Percentiles rank a stretch among this genome's conserved stretches.
These are phyloP conservation scores for Muricea muricata DNA, from an alignment of 92 coral and sea anemone species.

Conservation along the genomic window DNA sequence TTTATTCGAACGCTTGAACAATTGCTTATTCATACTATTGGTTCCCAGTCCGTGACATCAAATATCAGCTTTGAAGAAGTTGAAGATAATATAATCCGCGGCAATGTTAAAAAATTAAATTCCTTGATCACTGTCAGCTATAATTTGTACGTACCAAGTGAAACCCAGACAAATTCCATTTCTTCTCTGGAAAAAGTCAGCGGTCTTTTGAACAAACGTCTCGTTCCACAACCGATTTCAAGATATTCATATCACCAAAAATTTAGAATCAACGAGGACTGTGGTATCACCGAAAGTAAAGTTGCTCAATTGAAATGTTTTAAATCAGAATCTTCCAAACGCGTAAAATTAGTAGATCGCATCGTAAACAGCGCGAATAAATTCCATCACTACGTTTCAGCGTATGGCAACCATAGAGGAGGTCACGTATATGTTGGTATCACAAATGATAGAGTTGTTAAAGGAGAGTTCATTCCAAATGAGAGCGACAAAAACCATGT, in stretches of 20 bases:
- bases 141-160: slow-evolving; percentile 47
- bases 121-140: background rate
- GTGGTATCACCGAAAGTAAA: background rate
- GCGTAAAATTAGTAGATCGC: slow-evolving; percentile 31
- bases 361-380: slow-evolving; percentile 23
- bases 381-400: slow-evolving; percentile 41
- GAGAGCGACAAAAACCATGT: slow-evolving; percentile 28
- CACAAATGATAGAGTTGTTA: slow-evolving; percentile 18
- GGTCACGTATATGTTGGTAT: slow-evolving; percentile 62
- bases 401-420: slow-evolving; percentile 53
- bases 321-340: slow-evolving; percentile 7
- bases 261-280: background rate
- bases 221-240: background rate
- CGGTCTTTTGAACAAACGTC: background rate
- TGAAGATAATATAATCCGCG: background rate
- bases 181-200: background rate
- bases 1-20: slow-evolving; percentile 18
- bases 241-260: background rate
- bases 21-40: background rate
- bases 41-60: background rate
- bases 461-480: slow-evolving; percentile 38
- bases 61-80: background rate
- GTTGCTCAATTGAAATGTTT: slow-evolving; percentile 28
- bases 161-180: slow-evolving; percentile 25
- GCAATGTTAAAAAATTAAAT: background rate